Evolutionary conservation across 2,888 invertebrate genomes (phyloP), one percentile per base, ranked within the genome.

Genomic region (Drosophila tanythrix): DNA sequence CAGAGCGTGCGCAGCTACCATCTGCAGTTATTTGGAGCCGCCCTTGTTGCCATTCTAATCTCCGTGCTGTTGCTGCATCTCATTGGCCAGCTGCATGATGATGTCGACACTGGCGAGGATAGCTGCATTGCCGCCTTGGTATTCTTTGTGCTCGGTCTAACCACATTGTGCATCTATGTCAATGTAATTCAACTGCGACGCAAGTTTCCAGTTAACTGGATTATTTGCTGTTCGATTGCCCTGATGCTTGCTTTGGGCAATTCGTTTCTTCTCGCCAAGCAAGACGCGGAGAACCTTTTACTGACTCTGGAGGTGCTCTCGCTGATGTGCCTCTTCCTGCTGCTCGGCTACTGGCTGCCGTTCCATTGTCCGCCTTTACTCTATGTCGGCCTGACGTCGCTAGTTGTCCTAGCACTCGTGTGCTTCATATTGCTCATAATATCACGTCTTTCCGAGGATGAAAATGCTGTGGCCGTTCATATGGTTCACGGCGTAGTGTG

Each of bases 171-270:
- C 46, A 7, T 83, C 7, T 87, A 78, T 35, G 61, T 76, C 7
- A 73, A 68, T 50, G 4, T 79, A 1, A 21, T 56, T 0, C 40
- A 59, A 25, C 36, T 81, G 35, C 83, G 73, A 25, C 75, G 53
- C 27, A 63, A 27, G 31, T 77, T 50, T 25, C 86, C 86, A 4
- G 3, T 27, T 11, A 77, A 88, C 31, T 89, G 89, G 87, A 21
- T 79, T 7, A 5, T 56, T 4, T 66, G 79, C 61, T 31, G 48
- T 15, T 1, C 3, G 18, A 55, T 81, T 13, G 86, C 73, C 2
- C 13, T 68, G 6, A 27, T 70, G 1, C 43, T 87, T 10, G 33
- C 48, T 0, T 0, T 80, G 33, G 89, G 80, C 31, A 46, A 59
- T 7, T 77, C 68, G 31, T 74, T 63, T 1, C 18, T 75, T 3